These are phyloP conservation scores for Molorchus minor DNA, from an alignment of 2,888 invertebrate genomes.

Conservation along the genomic window DNA sequence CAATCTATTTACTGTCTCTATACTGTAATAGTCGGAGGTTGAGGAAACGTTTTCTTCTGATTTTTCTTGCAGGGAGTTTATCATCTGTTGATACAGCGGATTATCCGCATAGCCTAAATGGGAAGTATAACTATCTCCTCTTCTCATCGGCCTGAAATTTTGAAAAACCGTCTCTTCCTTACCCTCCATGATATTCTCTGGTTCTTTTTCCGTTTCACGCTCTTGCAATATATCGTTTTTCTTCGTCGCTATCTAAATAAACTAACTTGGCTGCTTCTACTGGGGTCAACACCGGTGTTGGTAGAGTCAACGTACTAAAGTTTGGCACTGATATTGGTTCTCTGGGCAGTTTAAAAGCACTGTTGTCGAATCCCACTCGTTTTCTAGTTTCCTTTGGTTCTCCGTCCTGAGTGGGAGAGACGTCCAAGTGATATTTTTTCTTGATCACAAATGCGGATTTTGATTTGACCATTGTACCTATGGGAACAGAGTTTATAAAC, in stretches of 20 bases:
- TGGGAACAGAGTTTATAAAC: slow-evolving; percentile 11
- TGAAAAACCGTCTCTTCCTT: slow-evolving; percentile 61
- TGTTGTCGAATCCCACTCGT: slow-evolving; percentile 58
- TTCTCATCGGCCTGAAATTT: slow-evolving; percentile 64
- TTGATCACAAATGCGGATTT: slow-evolving; percentile 69
- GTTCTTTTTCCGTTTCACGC: slow-evolving; percentile 2
- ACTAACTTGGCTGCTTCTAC: slow-evolving; percentile 75
- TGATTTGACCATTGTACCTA: slow-evolving; percentile 65
- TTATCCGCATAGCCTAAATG: slow-evolving; percentile 64
- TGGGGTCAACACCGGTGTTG: slow-evolving; percentile 73
- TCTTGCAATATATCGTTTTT: slow-evolving; percentile 45
- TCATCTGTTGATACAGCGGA: slow-evolving; percentile 66
- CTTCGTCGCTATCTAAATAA: slow-evolving; percentile 74
- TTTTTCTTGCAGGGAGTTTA: slow-evolving; percentile 67
- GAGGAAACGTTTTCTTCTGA: slow-evolving; percentile 69
- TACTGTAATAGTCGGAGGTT: slow-evolving; percentile 81
- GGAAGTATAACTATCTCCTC: slow-evolving; percentile 67
- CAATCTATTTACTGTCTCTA: slow-evolving; percentile 71
- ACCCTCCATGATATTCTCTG: slow-evolving; percentile 24
- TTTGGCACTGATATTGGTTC: slow-evolving; percentile 81
- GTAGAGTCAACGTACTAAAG: slow-evolving; percentile 70
- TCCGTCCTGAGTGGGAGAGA: slow-evolving; percentile 58
- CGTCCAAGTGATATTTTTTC: slow-evolving; percentile 59
- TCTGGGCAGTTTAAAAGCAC: slow-evolving; percentile 64
- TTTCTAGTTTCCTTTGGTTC: slow-evolving; percentile 48